Evolutionary conservation across 2,888 invertebrate genomes (phyloP).

Genomic region (Aromia moschata): DNA sequence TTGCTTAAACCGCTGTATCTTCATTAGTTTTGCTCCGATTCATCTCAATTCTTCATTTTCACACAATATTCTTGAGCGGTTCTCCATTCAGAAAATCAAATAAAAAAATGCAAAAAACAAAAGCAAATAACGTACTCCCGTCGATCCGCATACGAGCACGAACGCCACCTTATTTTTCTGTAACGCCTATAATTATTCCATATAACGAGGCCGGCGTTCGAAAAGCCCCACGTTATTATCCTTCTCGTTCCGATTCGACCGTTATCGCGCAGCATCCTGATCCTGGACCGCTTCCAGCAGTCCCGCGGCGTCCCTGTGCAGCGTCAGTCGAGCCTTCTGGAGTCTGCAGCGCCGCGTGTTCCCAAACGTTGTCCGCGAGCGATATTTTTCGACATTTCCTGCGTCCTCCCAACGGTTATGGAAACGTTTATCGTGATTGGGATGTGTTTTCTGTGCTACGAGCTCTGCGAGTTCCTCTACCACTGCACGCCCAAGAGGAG

Average conservation of each 20-base stretch:
- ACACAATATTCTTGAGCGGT: too few relatives aligned
- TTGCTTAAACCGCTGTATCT: too few relatives aligned
- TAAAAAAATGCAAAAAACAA: too few relatives aligned
- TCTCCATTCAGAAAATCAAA: too few relatives aligned
- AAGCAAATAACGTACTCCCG: background rate
- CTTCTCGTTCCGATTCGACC: constrained; percentile 43
- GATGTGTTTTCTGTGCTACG: constrained; percentile 74
- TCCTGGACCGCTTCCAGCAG: constrained; percentile 50
- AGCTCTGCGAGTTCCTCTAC: constrained; percentile 71
- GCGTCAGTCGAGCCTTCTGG: constrained; percentile 33
- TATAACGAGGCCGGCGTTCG: constrained; percentile 12
- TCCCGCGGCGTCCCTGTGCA: constrained; percentile 41
- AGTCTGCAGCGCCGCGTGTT: constrained; percentile 11
- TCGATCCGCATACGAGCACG: background rate
- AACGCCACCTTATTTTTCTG: constrained; percentile 20
- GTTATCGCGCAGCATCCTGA: constrained; percentile 48
- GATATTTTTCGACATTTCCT: too few relatives aligned
- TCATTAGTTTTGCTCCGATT: too few relatives aligned
- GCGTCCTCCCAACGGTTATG: constrained; percentile 59
- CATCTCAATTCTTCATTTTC: too few relatives aligned
- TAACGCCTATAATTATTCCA: constrained; percentile 22
- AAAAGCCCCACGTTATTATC: constrained; percentile 33
- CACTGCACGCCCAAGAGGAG: constrained; percentile 63
- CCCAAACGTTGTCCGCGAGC: too few relatives aligned
- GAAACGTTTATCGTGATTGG: constrained; percentile 75